Conservation (phyloP, 2,888 invertebrate species). For the Drosophila paramelanica region DNA sequence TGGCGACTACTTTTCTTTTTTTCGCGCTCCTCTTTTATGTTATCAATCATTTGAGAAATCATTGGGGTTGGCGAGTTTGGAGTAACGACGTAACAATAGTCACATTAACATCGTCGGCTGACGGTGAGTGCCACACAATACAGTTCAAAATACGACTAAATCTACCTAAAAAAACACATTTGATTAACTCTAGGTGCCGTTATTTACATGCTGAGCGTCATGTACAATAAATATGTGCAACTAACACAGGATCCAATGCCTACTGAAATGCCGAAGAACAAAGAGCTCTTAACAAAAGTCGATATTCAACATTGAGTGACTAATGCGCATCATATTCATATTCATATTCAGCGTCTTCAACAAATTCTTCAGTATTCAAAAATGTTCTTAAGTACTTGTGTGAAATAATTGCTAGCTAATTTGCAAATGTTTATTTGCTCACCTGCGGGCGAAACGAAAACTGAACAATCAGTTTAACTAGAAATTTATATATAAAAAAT, state of each 20-base stretch:
- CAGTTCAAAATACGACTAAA: not conserved
- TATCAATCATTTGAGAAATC: not conserved
- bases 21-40: not conserved
- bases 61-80: too few species aligned
- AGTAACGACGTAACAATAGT: too few species aligned
- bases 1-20: constrained; percentile 10
- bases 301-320: not conserved
- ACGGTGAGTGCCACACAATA: constrained; percentile 4
- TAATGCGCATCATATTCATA: not conserved
- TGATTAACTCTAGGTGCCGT: constrained; percentile 1
- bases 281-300: not conserved
- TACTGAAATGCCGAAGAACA: not conserved
- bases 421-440: too few species aligned
- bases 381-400: too few species aligned
- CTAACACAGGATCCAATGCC: not conserved
- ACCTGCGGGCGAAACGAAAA: too few species aligned
- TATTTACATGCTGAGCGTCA: constrained; percentile 2
- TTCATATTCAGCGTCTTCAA: too few species aligned
- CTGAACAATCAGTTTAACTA: too few species aligned
- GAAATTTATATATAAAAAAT: too few species aligned
- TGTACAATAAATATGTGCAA: constrained; percentile 21
- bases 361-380: too few species aligned
- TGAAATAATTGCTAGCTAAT: too few species aligned
- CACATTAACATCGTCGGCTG: not conserved
- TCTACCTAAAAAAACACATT: too few species aligned